These are phyloP conservation scores for Arenicola marina DNA, from an alignment of 2,888 invertebrate genomes.

Conservation along the genomic window DNA sequence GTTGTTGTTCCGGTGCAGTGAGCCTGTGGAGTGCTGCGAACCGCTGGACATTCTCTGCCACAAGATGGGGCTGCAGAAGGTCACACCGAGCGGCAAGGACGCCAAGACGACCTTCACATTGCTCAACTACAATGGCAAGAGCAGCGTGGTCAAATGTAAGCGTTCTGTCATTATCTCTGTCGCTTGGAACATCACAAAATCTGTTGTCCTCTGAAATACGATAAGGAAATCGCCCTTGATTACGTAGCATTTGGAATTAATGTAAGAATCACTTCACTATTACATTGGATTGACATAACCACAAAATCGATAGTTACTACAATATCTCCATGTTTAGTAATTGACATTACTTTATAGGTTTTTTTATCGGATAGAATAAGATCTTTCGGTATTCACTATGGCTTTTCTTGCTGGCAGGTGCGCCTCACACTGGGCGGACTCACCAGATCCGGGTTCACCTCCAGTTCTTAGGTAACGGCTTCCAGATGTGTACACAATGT, in stretches of 20 bases:
- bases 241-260: no score
- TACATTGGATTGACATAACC: no score
- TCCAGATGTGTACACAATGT: no score
- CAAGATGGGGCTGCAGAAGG: constrained; percentile 86
- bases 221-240: no score
- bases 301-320: no score
- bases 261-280: no score
- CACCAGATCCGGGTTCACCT: constrained; percentile 98
- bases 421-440: constrained; percentile 93
- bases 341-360: no score
- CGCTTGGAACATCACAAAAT: background rate
- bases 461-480: constrained; percentile 92
- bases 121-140: constrained; percentile 83
- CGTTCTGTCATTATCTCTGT: background rate
- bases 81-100: constrained; percentile 86
- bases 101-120: constrained; percentile 89
- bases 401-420: constrained; percentile 43
- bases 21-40: constrained; percentile 81
- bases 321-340: no score
- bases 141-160: constrained; percentile 90
- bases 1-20: constrained; percentile 64
- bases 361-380: no score
- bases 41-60: constrained; percentile 92
- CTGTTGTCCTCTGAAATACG: no score
- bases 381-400: no score